phyloP scores from a whole-genome alignment of 2,797 vertebrate species.

The Manis javanica region DNA sequence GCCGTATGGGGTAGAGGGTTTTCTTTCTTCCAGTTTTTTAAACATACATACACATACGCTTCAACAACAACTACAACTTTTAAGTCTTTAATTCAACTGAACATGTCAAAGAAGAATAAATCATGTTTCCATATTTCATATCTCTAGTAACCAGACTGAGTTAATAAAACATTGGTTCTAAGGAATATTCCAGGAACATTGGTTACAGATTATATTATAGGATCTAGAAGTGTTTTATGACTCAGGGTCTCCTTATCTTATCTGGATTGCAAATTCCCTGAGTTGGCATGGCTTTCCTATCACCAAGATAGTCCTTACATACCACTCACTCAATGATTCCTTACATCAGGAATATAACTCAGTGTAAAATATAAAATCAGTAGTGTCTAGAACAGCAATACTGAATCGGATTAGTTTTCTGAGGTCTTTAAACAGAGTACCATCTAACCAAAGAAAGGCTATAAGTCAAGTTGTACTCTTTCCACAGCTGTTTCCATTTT shows the following conservation, averaged over 20 bases:
- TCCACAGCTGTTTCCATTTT: neutral
- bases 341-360: too few relatives aligned
- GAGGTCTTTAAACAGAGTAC: neutral
- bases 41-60: neutral
- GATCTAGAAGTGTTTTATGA: constrained; percentile 51
- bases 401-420: neutral
- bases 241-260: constrained; percentile 59
- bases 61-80: neutral
- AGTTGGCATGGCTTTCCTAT: neutral
- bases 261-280: neutral
- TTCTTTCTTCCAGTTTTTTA: neutral
- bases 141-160: neutral
- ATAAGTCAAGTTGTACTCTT: neutral
- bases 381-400: neutral
- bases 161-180: neutral
- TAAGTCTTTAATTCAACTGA: neutral
- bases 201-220: neutral
- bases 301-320: neutral
- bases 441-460: neutral
- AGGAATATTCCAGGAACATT: constrained; percentile 13
- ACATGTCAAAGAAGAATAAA: neutral
- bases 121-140: neutral
- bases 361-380: neutral
- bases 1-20: neutral
- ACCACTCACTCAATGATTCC: neutral